Conservation (phyloP, 2,113 vertebrate species). For the Proterorhinus semilunaris region DNA sequence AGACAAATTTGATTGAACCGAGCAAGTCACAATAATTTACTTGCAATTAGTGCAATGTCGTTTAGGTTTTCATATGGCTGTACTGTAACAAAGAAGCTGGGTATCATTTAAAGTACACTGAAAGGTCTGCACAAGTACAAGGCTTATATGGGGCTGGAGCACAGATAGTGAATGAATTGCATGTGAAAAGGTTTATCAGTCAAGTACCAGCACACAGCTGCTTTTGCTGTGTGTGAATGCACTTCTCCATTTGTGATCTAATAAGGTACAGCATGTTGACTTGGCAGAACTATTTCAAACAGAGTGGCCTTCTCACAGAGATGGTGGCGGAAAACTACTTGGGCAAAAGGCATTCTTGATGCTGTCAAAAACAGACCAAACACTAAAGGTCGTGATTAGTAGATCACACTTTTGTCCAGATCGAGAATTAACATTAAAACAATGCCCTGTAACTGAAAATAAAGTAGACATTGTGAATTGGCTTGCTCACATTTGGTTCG, state of each 20-base stretch:
- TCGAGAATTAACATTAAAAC: too few species aligned
- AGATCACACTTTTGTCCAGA: too few species aligned
- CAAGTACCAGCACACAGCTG: conserved; percentile 47
- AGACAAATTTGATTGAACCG: not conserved
- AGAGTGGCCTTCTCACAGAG: conserved; percentile 22
- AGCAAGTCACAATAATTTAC: not conserved
- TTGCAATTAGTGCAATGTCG: not conserved
- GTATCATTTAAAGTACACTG: not conserved
- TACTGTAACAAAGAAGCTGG: conserved; percentile 18
- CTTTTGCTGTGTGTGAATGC: conserved; percentile 13
- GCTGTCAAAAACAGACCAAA: conserved; percentile 12
- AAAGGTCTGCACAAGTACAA: conserved; percentile 5
- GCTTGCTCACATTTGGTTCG: too few species aligned
- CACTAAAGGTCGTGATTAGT: too few species aligned
- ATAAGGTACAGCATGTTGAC: conserved; percentile 53
- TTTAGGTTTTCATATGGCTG: not conserved
- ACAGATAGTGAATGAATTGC: conserved; percentile 41
- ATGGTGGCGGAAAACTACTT: conserved; percentile 17
- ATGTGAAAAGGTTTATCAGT: conserved; percentile 66
- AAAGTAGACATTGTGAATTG: too few species aligned
- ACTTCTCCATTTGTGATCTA: conserved; percentile 56
- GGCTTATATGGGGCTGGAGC: conserved; percentile 37
- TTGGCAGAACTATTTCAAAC: conserved; percentile 39
- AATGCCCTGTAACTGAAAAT: too few species aligned
- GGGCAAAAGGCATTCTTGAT: conserved; percentile 16